Percentiles rank a stretch among this genome's conserved stretches.
phyloP scores from a whole-genome alignment of 2,113 vertebrate species.

The Empidonax alnorum region DNA sequence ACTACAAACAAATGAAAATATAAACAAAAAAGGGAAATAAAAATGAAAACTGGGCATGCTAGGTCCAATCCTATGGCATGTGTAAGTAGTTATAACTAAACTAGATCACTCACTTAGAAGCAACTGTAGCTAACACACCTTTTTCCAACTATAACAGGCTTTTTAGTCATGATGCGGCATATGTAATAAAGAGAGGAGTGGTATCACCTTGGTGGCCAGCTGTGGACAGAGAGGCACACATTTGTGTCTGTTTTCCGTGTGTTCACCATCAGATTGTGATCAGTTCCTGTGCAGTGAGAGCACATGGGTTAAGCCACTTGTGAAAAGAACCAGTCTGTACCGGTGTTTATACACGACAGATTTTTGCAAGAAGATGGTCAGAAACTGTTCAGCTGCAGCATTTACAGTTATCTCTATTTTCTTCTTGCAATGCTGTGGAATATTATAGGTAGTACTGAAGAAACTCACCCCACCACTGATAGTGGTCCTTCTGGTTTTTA shows the following conservation, averaged over 20 bases:
- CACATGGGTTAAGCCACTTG: background rate
- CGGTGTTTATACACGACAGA: accelerated
- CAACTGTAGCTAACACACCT: background rate
- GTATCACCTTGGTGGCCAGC: background rate
- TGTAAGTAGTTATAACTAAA: background rate
- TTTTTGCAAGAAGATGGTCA: background rate
- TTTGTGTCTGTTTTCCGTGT: background rate
- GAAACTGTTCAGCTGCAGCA: background rate
- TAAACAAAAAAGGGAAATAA: background rate
- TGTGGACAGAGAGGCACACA: background rate
- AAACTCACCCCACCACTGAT: background rate
- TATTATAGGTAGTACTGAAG: background rate
- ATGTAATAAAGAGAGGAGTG: background rate
- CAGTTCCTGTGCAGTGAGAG: background rate
- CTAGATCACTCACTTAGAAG: background rate
- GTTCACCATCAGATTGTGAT: background rate
- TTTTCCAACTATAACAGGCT: background rate
- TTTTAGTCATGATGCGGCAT: background rate
- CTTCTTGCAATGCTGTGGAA: background rate
- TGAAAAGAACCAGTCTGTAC: background rate
- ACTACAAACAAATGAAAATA: background rate
- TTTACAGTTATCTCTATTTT: background rate
- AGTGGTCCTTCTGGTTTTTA: background rate
- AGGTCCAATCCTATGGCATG: background rate
- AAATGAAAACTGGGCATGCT: background rate